Evolutionary conservation across 2,797 vertebrate species (phyloP), one percentile per base, ranked within the genome.

Genomic region (Smutsia gigantea): DNA sequence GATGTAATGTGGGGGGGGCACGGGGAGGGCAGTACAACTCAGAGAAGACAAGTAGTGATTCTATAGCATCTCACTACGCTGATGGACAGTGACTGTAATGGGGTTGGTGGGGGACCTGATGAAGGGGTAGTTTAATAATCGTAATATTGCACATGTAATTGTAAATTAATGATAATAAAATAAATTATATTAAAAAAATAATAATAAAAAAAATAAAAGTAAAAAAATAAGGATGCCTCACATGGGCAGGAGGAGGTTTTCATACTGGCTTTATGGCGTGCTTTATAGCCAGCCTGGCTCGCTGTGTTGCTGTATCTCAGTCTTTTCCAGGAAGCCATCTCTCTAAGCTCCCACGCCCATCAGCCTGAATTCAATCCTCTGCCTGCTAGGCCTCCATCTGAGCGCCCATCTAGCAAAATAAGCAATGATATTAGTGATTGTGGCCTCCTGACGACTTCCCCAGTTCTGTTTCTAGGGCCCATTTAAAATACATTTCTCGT

Each of bases 401-500:
- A 98, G 97, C 93, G 89, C 96, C 90, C 96, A 97, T 95, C 97
- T 96, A 90, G 66, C 97, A 98, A 98, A 97, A 96, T 95, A 97
- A 97, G 92, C 97, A 97, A 97, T 98, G 97, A 98, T 95, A 98
- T 98, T 96, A 93, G 90, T 96, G 97, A 98, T 90, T 97, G n/a
- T 97, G 90, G 87, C 90, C 78, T 98, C 64, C 82, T 97, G 97
- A 97, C 7, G 78, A 92, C 97, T 98, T 98, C 96, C 94, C 97
- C 96, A 93, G 95, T 98, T 98, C 92, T 77, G 46, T 97, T 97
- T 92, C 83, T 86, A 0, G 2, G 92, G 75, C 94, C 97, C 91
- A 97, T 97, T 98, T 98, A 97, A 98, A 98, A 98, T 97, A 97
- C 95, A 98, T 98, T 96, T 98, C 96, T 97, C 97, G 42, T 98